Evolutionary conservation across 2,113 vertebrate species (phyloP), one percentile per base, ranked within the genome.

Genomic region (Mionectes macconnelli): DNA sequence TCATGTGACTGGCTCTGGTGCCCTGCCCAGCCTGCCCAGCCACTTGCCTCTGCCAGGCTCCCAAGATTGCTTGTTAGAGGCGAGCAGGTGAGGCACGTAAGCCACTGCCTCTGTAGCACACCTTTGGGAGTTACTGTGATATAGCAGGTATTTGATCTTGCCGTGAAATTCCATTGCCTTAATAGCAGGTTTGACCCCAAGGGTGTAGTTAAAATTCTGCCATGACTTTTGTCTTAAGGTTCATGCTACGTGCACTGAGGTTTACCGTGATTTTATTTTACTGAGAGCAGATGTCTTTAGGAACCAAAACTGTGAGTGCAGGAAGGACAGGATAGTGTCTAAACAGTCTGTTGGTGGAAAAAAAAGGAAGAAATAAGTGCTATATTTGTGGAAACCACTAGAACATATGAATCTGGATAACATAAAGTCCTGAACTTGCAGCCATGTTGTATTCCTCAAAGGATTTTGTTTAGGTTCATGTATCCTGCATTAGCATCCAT

Each of bases 361-460:
- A 44, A 78, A 78, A 69, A 47, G 18, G 55, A 68, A 76, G 68
- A 91, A 95, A 68, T 81, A 66, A 95, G 40, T 40, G 60, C 55
- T 50, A 1, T 45, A 81, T 93, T 97, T 95, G 59, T 40, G 47
- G 84, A 93, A 95, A 89, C 50, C 17, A 35, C 73, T 93, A 91
- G 70, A 60, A 90, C 82, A 35, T 92, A 53, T 95, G 96, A 85
- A 85, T 82, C 72, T 97, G 84, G 89, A 73, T 92, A 96, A 74
- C 84, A 23, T 84, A 45, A 89, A 64, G 40, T 91, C 53, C 73
- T 66, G 49, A 74, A 95, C 81, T 92, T 95, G 56, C 49, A 91
- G 67, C 37, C 23, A 11, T 94, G 12, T 66, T 93, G 37, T 88
- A 96, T 52, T 96, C 70, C 84, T 97, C 50, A 31, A n/a, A 85